Base-by-base conservation (phyloP, 92 coral and sea anemone species). In the Phenganax marumi region DNA sequence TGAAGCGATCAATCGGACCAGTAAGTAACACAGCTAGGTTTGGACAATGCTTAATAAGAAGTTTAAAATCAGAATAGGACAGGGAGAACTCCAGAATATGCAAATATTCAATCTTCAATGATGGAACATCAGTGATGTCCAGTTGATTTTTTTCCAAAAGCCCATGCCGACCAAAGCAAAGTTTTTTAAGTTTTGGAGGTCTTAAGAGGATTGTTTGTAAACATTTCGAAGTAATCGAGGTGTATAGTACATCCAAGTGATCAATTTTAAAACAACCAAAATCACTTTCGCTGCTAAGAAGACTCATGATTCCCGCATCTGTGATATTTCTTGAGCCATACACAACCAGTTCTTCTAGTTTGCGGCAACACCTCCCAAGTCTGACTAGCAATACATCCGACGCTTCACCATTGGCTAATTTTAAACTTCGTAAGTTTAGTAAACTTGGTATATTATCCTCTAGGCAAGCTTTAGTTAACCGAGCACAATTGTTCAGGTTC, bases 201-300 rank as follows among this genome's bases (percentile, higher is more conserved):
- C 77, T 82, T 10, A 48, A 18, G 50, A 93, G 82, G 14, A 93
- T 46, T 25, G 60, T 23, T 50, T 73, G 52, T 33, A 91, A 74
- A 70, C 95, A 89, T 69, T 83, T 76, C 61, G 84, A 79, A 21
- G 91, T 87, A 23, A 91, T 66, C 49, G 88, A 75, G 0, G 97
- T 93, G 70, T 87, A 86, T 17, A 92, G 83, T 47, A 93, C 80
- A 39, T 87, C 85, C 50, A 91, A 75, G 52, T 93, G 94, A 62
- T 74, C 65, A 10, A 93, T 68, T 24, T 61, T 84, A 13, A 60
- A 70, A 52, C 88, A 90, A 16, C 66, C 50, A 12, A 53, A 49
- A 63, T 73, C 84, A 7, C 85, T 39, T 47, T 46, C 68, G 24
- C 51, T 68, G 7, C 83, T 84, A 39, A 89, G 85, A 25, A 93